phyloP scores from a whole-genome alignment of 2,888 invertebrate species.

The Timandra comae region DNA sequence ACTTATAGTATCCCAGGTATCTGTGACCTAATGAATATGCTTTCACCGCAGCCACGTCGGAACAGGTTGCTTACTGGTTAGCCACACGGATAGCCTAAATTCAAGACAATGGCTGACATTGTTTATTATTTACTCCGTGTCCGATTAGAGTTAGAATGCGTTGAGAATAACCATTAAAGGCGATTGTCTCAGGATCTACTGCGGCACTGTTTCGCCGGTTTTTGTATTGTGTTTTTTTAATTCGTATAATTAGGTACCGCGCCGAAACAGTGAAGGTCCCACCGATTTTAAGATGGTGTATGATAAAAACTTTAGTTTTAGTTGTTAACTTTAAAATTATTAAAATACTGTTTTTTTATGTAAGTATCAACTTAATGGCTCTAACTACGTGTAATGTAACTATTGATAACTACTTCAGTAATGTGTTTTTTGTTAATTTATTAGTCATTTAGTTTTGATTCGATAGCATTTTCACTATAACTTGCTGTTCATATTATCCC shows the following conservation, averaged over 20 bases:
- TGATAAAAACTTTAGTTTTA: too few species aligned
- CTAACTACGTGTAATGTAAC: too few species aligned
- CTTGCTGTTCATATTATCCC: too few species aligned
- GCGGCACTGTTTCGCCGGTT: constrained; percentile 35
- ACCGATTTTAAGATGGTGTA: constrained; percentile 1
- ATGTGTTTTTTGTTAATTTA: too few species aligned
- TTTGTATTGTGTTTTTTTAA: constrained; percentile 36
- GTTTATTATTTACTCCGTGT: constrained; percentile 33
- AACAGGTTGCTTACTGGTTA: background rate
- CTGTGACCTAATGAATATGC: constrained; percentile 11
- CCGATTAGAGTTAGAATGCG: constrained; percentile 30
- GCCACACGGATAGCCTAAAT: constrained; percentile 20
- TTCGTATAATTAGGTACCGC: constrained; percentile 24
- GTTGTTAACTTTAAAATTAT: too few species aligned
- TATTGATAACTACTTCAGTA: too few species aligned
- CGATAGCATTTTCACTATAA: too few species aligned
- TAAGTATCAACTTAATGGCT: too few species aligned
- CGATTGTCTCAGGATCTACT: constrained; percentile 35
- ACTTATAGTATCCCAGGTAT: constrained; percentile 12
- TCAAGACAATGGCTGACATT: constrained; percentile 34
- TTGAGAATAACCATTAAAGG: constrained; percentile 27
- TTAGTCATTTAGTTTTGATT: too few species aligned
- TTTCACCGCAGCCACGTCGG: constrained; percentile 11
- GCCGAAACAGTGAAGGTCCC: constrained; percentile 27
- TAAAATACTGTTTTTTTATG: too few species aligned